Evolutionary conservation across 2,797 vertebrate genomes (phyloP).

Genomic region (Scleropages formosus): DNA sequence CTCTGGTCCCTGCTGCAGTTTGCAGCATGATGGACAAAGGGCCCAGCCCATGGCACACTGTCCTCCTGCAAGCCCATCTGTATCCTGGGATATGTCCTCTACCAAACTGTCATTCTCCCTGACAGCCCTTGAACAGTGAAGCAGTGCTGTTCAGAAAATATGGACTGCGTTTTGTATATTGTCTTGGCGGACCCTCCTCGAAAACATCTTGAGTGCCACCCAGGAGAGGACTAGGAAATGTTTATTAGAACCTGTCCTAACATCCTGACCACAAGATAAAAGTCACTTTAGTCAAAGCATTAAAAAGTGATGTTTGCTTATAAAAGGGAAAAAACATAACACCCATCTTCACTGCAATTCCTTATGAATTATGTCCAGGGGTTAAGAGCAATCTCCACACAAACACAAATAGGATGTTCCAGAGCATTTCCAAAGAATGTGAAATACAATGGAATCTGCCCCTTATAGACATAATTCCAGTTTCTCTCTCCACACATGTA

Average conservation of each 20-base stretch:
- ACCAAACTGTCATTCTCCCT: neutral
- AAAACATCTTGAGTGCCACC: neutral
- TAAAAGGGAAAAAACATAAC: neutral
- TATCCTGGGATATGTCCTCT: neutral
- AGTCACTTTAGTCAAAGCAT: neutral
- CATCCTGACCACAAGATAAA: slow-evolving; percentile 20
- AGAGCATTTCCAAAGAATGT: neutral
- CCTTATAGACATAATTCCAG: neutral
- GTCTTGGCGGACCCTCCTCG: neutral
- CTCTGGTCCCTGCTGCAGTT: neutral
- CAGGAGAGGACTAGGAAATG: neutral
- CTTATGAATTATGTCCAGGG: too few relatives aligned
- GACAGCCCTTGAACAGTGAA: neutral
- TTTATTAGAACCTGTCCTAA: slow-evolving; percentile 23
- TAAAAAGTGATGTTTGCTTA: neutral
- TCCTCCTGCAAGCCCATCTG: neutral
- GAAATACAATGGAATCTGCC: neutral
- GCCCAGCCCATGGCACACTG: neutral
- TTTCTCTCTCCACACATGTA: neutral
- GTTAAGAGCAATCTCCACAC: too few relatives aligned
- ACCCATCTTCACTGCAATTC: neutral
- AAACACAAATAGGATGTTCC: neutral
- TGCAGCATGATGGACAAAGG: neutral
- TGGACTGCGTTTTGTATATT: neutral
- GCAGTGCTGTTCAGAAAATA: slow-evolving; percentile 1